Evolutionary conservation across 2,888 invertebrate species (phyloP), one percentile per base, ranked within the genome.

Genomic region (Chymomyza procnemis): DNA sequence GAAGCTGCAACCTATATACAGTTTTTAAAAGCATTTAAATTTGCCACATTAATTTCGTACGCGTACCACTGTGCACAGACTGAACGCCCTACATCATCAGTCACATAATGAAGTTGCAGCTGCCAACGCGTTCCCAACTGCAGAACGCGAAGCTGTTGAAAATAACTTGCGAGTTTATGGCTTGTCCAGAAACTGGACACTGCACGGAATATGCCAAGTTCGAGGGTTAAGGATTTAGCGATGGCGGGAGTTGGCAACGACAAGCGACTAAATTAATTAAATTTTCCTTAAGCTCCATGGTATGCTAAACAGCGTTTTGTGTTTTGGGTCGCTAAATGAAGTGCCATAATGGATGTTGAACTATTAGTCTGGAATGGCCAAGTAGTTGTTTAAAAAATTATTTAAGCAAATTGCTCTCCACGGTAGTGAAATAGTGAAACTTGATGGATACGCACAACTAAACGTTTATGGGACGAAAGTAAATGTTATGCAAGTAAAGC

Each of bases 91-190:
- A 74, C 79, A 84, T 80, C 81, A 86, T 81, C 81, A 86, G 86
- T 81, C 86, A 81, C 86, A 81, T 86, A 81, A 81, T 81, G 85
- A 80, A 81, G 85, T 79, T 81, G 85, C 85, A 86, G 81, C 79
- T 76, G 81, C 71, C 26, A 22, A 55, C 55, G 34, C 34, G 34
- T 12, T 2, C 34, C 12, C 34, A 41, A 41, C 34, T 41, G 34
- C 12, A 41, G 3, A 41, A 41, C 34, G 22, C 26, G 55, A 21
- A 14, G 55, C 14, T 55, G 50, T 50, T 84, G 75, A 64, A 76
- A 84, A 86, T 70, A 83, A 76, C 79, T 80, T 78, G 19, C 58
- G 41, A 76, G 76, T 70, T 81, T 84, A 85, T 81, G 81, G 76
- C 81, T 78, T 81, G 80, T 83, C 71, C 78, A 26, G 61, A 72